Base-by-base conservation (phyloP, 2,888 invertebrate species). In the Eilema sororculum region DNA sequence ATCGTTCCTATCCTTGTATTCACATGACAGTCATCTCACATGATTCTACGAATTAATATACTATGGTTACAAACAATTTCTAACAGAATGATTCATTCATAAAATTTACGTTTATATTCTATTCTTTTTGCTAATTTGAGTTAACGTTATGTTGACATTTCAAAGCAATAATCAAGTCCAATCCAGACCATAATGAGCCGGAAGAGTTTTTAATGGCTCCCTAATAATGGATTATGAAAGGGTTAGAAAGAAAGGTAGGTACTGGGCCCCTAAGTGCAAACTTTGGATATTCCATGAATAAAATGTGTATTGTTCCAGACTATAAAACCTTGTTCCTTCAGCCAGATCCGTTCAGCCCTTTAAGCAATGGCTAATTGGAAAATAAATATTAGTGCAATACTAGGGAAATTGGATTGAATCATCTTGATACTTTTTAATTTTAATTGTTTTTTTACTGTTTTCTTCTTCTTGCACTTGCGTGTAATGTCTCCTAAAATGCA, bases 1-100 rank as follows among this genome's bases (percentile, higher is more conserved):
- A 74, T 66, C 69, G 75, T 77, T 75, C 76, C 80, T 74, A 80
- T 77, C 77, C 79, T 78, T 82, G 67, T 77, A 77, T 82, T 83
- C 87, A 83, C 85, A 86, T 86, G 85, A 80, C 83, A 68, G 70
- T 77, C 72, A 63, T 69, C 80, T 84, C 87, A 83, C 86, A 86
- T 85, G 84, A 80, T 76, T 64, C 75, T 78, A 78, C 66, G 78
- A 75, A 76, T 59, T 77, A 74, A 74, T 74, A 76, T 59, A 72
- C 41, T 62, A 60, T 12, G 22, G 22, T 22, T 13, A 24, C 25
- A 13, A 13, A 46, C 46, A 60, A 52, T 25, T 74, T 71, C 69
- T 59, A 67, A 63, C 60, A 67, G 65, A 56, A 41, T 41, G 13
- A 41, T 41, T 41, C 41, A 41, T 13, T 37, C 12, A 37, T 37